phyloP scores from a whole-genome alignment of 2,888 invertebrate species.

The Melitaea athalia region DNA sequence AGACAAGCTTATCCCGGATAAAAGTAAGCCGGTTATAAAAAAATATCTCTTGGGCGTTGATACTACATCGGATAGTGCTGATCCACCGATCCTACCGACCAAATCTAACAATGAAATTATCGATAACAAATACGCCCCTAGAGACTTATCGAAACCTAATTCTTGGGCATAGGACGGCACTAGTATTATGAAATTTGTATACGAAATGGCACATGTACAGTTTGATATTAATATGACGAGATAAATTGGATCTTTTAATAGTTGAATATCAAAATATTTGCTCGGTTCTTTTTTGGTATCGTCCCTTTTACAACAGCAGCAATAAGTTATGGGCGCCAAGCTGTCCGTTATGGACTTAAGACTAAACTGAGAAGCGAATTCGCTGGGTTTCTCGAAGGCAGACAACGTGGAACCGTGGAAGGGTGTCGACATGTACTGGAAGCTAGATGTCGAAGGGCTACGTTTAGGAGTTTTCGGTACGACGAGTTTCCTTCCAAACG shows the following conservation, averaged over 20 bases:
- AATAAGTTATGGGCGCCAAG: constrained; percentile 71
- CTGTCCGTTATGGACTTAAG: constrained; percentile 85
- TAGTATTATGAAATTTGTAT: constrained; percentile 92
- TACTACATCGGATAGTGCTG: constrained; percentile 90
- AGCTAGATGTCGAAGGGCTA: constrained; percentile 90
- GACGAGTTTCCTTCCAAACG: constrained; percentile 65
- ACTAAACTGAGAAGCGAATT: constrained; percentile 90
- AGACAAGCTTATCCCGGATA: constrained; percentile 89
- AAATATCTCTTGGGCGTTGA: constrained; percentile 91
- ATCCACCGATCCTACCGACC: constrained; percentile 92
- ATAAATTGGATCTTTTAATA: constrained; percentile 90
- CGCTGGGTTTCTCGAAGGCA: constrained; percentile 88
- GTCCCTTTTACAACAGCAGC: constrained; percentile 67
- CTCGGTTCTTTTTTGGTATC: constrained; percentile 69
- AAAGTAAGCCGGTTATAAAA: constrained; percentile 88
- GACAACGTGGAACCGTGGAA: constrained; percentile 93
- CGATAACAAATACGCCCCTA: constrained; percentile 88
- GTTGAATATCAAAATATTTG: constrained; percentile 88
- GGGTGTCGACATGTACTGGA: constrained; percentile 92
- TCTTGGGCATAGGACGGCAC: constrained; percentile 89
- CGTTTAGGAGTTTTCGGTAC: constrained; percentile 82
- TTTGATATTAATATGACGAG: constrained; percentile 92
- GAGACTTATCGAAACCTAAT: constrained; percentile 86
- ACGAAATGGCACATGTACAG: constrained; percentile 92
- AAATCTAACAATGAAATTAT: constrained; percentile 91